Evolutionary conservation across 2,888 invertebrate species (phyloP).

Genomic region (Notodonta dromedarius): DNA sequence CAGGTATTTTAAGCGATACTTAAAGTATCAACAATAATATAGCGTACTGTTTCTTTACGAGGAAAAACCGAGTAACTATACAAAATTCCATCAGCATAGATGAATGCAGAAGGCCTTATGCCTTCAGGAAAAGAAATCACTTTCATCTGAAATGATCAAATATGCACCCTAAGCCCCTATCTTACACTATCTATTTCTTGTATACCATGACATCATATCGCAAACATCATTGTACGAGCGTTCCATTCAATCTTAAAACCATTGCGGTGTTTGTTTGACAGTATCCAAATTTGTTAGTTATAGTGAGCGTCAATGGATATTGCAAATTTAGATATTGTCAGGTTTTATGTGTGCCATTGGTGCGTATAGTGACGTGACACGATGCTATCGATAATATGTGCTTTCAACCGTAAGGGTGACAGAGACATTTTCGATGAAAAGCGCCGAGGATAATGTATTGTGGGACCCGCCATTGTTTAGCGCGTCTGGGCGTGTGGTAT

Average conservation of each 20-base stretch:
- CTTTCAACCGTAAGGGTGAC: slow-evolving; percentile 54
- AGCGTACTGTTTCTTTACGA: too few relatives aligned
- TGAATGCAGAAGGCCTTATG: slow-evolving; percentile 41
- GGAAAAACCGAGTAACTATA: too few relatives aligned
- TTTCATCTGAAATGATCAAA: slow-evolving; percentile 68
- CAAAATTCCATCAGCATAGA: slow-evolving; percentile 27
- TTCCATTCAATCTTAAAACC: background rate
- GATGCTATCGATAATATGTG: slow-evolving; percentile 74
- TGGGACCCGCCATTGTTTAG: slow-evolving; percentile 34
- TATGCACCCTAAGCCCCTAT: slow-evolving; percentile 75
- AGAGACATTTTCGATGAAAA: slow-evolving; percentile 51
- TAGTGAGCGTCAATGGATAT: slow-evolving; percentile 35
- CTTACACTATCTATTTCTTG: slow-evolving; percentile 59
- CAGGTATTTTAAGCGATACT: too few relatives aligned
- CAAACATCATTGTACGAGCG: background rate
- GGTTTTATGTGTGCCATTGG: slow-evolving; percentile 14
- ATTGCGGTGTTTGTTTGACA: slow-evolving; percentile 8
- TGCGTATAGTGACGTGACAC: slow-evolving; percentile 51
- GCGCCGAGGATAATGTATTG: slow-evolving; percentile 34
- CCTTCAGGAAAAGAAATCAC: slow-evolving; percentile 38
- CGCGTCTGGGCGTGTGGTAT: slow-evolving; percentile 26
- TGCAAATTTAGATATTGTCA: background rate
- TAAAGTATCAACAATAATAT: too few relatives aligned
- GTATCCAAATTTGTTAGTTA: too few relatives aligned
- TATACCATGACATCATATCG: slow-evolving; percentile 26